Base-by-base conservation (phyloP, 1,140 invertebrate species). In the Andrena cerasifolii region DNA sequence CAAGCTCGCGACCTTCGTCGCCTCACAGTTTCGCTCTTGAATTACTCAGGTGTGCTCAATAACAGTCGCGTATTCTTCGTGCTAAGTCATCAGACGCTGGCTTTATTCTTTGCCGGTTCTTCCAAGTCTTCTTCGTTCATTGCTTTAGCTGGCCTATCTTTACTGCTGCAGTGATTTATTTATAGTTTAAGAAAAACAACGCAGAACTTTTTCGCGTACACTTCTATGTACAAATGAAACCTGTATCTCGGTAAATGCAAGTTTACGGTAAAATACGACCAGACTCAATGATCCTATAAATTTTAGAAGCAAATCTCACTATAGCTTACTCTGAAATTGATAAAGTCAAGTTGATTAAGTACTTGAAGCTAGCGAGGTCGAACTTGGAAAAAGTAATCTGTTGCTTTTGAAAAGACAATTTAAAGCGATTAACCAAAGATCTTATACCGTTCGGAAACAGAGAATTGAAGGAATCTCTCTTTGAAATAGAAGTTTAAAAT, bases 321-420 rank as follows among this genome's bases (percentile, higher is more conserved):
- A 45, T 12, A 16, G 45, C 51, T 75, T 36, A 47, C 31, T 75
- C 62, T 75, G 73, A 75, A 75, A 75, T 67, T 75, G 40, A 76
- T 76, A 76, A 68, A 76, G 49, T 68, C 28, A 68, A 33, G 45
- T 76, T 68, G 73, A 68, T 76, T 76, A 76, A 76, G 16, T 33
- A 8, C 40, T 36, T 28, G 16, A 1, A 28, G 8, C 16, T 26
- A 26, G 16, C 28, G 28, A 51, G 24, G 10, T 51, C 49, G n/a
- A 24, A 51, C n/a, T 5, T n/a, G 47, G 18, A 49, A n/a, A 49
- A 51, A 8, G 49, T 51, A 8, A 51, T 51, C 10, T 49, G 12
- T 49, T 24, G 49, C 10, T 4, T 2, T 51, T n/a, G 3, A 51
- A 51, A 8, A 12, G 3, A 12, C 3, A 12, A 21, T 47, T 31